Base-by-base conservation (phyloP, 2,888 invertebrate genomes). In the Ganaspis brasiliensis region DNA sequence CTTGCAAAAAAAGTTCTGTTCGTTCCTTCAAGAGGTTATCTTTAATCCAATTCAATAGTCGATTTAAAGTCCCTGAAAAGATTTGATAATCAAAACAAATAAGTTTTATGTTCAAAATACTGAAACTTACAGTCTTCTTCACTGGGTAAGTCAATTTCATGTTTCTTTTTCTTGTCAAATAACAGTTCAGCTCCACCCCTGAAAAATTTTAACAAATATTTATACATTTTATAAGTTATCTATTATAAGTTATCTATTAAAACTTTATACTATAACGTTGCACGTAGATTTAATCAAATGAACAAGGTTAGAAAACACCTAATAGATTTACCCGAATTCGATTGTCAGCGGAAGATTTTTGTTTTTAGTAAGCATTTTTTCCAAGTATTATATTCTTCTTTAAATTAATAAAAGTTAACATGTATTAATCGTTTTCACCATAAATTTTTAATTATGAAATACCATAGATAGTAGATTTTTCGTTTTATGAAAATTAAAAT, bases 181-280 rank as follows among this genome's bases (percentile, higher is more conserved):
- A 98, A 91, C n/a, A 97, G 91, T 89, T 98, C 98, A 0, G 98
- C 97, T 1, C 98, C 98, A 14, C 98, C 98, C 56, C 97, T 96
- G 86, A 91, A 94, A 87, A 16, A 52, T 19, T 52, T 52, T 16
- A 52, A 52, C 19, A 52, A 52, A 74, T 56, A 9, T 40, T 59
- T 59, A 37, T 45, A 14, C n/a, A n/a, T n/a, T n/a, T n/a, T n/a
- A n/a, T n/a, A n/a, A n/a, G n/a, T n/a, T n/a, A n/a, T n/a, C n/a
- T n/a, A n/a, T n/a, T n/a, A n/a, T n/a, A n/a, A n/a, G n/a, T n/a
- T n/a, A n/a, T n/a, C n/a, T n/a, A n/a, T n/a, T n/a, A n/a, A n/a
- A n/a, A n/a, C n/a, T n/a, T n/a, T n/a, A n/a, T n/a, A n/a, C n/a
- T n/a, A n/a, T n/a, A n/a, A n/a, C n/a, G n/a, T n/a, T n/a, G n/a